Base-by-base conservation (phyloP, 2,888 invertebrate genomes). In the Mythimna lalbum region DNA sequence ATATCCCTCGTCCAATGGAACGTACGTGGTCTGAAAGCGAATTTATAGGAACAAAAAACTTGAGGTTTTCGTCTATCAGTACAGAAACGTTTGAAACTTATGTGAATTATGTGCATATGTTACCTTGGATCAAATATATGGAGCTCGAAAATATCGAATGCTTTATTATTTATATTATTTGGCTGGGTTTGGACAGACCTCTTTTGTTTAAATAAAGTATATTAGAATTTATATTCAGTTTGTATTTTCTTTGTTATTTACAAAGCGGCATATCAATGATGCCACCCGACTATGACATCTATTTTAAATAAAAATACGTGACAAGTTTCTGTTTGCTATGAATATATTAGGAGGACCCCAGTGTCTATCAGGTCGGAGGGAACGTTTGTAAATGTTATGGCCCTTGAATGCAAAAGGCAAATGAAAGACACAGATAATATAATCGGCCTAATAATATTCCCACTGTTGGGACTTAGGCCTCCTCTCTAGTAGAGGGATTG, bases 1-100 rank as follows among this genome's bases (percentile, higher is more conserved):
- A 83, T 75, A 78, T 75, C 80, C 84, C 83, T 89, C 87, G 83
- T 86, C 86, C 86, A 90, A 91, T 91, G 91, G 89, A 92, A 90
- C 63, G 82, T 83, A 92, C 93, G 94, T 93, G 94, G 84, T 70
- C 76, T 47, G 94, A 90, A 92, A 90, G 74, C 81, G 70, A 88
- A 91, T 89, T 85, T 86, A 85, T 87, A 86, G 89, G 88, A 92
- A 90, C 83, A 87, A 85, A 43, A 85, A 84, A 87, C 86, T 88
- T 81, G 78, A 73, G 82, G 52, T 61, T 87, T 87, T 88, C 83
- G 76, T 84, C 80, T 72, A 69, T 72, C 81, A 76, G 78, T 77
- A 83, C 65, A 56, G 73, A 75, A 75, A 68, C 60, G 62, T 64
- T 73, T 59, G 60, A 36, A 74, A 75, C 68, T 74, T 67, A 78